Conservation (phyloP, 2,888 invertebrate genomes). For the Ceriagrion tenellum region DNA sequence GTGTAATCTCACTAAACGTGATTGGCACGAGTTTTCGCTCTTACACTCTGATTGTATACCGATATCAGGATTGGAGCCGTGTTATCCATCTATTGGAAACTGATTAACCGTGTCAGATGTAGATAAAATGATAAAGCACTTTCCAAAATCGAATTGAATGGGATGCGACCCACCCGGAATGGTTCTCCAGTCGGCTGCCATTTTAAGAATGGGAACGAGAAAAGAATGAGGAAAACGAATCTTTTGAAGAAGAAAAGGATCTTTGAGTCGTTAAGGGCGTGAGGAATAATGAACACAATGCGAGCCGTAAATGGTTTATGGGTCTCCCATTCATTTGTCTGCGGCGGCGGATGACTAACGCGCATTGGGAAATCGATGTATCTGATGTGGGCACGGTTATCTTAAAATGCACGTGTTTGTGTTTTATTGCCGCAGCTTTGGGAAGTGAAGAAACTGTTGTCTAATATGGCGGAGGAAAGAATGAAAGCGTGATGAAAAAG, state of each 20-base stretch:
- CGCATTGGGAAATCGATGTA: background rate
- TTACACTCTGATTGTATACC: too few species aligned
- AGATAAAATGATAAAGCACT: too few species aligned
- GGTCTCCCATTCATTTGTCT: background rate
- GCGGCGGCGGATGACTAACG: background rate
- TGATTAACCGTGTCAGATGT: too few species aligned
- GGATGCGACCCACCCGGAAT: too few species aligned
- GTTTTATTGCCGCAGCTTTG: background rate
- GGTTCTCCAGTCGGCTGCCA: too few species aligned
- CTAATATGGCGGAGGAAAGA: background rate
- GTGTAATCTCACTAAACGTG: too few species aligned
- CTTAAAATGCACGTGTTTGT: background rate
- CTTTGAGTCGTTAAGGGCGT: background rate
- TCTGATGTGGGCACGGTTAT: background rate
- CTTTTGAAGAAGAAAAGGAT: background rate
- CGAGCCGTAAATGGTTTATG: background rate
- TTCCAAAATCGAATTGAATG: too few species aligned
- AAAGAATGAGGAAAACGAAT: background rate
- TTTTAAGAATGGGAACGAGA: too few species aligned
- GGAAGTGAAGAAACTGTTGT: background rate
- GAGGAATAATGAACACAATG: background rate
- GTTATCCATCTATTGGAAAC: too few species aligned
- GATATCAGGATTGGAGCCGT: too few species aligned
- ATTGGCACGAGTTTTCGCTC: too few species aligned
- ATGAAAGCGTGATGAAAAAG: background rate